Percentiles rank a stretch among this genome's conserved stretches.
Conservation (phyloP, 1,140 invertebrate genomes). For the Listronotus bonariensis region DNA sequence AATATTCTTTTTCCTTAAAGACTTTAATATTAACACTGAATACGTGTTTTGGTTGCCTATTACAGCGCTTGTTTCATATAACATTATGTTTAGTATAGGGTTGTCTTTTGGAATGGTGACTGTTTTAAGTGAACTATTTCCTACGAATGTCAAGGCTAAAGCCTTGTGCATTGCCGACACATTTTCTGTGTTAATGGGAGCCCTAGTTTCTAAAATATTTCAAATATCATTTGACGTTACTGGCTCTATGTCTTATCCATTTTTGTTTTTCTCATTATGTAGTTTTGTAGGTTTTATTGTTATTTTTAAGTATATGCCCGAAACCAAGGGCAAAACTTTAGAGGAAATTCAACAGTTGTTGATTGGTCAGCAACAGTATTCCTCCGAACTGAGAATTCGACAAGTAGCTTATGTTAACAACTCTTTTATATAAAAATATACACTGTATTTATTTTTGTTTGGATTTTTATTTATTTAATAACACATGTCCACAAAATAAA, state of each 20-base stretch:
- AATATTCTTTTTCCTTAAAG: slow-evolving; percentile 64
- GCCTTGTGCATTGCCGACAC: slow-evolving; percentile 72
- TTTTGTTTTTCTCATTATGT: slow-evolving; percentile 72
- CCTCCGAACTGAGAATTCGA: slow-evolving; percentile 19
- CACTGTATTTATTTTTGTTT: background rate
- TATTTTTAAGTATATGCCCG: slow-evolving; percentile 69
- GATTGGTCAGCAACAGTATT: slow-evolving; percentile 36
- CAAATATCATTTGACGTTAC: slow-evolving; percentile 62
- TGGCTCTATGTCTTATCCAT: slow-evolving; percentile 69
- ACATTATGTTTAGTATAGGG: slow-evolving; percentile 71
- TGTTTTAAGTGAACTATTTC: slow-evolving; percentile 75
- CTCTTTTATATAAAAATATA: slow-evolving; percentile 1
- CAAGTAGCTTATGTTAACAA: slow-evolving; percentile 21
- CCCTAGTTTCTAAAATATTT: slow-evolving; percentile 76
- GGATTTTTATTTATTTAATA: too few relatives aligned
- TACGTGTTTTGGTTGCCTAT: slow-evolving; percentile 58
- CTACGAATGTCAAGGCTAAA: slow-evolving; percentile 68
- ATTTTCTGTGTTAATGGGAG: slow-evolving; percentile 72
- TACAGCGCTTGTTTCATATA: slow-evolving; percentile 68
- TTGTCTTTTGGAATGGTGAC: slow-evolving; percentile 72
- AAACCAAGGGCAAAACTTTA: slow-evolving; percentile 81
- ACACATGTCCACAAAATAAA: too few relatives aligned
- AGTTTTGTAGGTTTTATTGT: slow-evolving; percentile 67
- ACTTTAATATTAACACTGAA: slow-evolving; percentile 45
- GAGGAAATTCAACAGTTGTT: slow-evolving; percentile 56